Percentiles rank a stretch among this genome's conserved stretches.
These are phyloP conservation scores for Salticus scenicus DNA, from an alignment of 2,888 invertebrate genomes.

Conservation along the genomic window DNA sequence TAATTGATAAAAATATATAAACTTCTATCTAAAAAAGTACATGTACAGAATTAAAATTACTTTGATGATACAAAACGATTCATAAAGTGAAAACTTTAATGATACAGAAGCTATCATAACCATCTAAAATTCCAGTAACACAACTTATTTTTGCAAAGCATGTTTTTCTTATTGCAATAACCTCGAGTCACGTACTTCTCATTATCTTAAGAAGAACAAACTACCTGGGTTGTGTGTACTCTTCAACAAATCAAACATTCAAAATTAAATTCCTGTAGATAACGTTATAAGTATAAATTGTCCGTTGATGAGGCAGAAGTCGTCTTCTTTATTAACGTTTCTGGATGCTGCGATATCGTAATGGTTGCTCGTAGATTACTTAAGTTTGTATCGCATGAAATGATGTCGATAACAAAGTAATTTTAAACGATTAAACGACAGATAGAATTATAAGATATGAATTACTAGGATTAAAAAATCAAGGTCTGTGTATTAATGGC, in stretches of 20 bases:
- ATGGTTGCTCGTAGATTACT: not conserved
- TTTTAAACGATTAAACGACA: no score
- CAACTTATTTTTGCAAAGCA: not conserved
- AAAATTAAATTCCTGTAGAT: conserved; percentile 3
- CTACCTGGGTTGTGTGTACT: not conserved
- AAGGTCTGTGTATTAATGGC: no score
- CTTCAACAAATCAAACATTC: not conserved
- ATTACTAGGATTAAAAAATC: no score
- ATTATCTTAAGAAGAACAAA: conserved; percentile 24
- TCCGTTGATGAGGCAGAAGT: not conserved
- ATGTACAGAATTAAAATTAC: no score
- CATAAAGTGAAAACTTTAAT: no score
- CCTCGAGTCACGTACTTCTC: conserved; percentile 39
- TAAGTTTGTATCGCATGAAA: not conserved
- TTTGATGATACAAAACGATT: no score
- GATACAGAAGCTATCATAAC: not conserved
- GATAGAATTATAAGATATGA: no score
- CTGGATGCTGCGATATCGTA: not conserved
- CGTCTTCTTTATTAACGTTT: not conserved
- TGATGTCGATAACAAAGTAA: no score
- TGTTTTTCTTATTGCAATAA: not conserved
- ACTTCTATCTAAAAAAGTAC: no score
- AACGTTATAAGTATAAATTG: not conserved
- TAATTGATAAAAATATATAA: no score
- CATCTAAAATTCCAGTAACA: not conserved